A percentile compares a stretch with the other conserved stretches of the same genome.
Evolutionary conservation across 2,888 invertebrate species (phyloP).

Genomic region (Cataglyphis livida): DNA sequence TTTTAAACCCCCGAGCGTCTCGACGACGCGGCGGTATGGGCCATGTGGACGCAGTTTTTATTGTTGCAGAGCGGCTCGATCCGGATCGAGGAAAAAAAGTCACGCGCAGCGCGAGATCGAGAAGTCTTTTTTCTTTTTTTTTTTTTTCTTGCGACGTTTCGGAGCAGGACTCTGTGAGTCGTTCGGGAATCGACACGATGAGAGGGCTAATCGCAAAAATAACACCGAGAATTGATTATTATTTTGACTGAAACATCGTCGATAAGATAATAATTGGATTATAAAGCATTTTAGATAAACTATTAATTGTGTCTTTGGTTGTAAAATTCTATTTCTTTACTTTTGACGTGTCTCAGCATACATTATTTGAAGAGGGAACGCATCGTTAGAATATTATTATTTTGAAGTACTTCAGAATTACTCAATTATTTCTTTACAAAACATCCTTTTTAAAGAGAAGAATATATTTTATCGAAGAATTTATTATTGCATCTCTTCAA

Average conservation of each 20-base stretch:
- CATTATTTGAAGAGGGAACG: background rate
- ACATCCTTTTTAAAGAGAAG: background rate
- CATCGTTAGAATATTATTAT: background rate
- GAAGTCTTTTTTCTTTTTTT: background rate
- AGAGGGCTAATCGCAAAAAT: background rate
- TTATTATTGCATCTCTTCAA: background rate
- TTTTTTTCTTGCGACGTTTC: slow-evolving; percentile 10
- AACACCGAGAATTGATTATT: background rate
- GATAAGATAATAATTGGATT: background rate
- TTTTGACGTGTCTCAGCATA: background rate
- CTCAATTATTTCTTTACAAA: background rate
- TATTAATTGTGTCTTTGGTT: background rate
- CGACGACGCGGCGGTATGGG: slow-evolving; percentile 50
- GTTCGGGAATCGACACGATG: background rate
- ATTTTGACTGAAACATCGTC: background rate
- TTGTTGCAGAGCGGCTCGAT: slow-evolving; percentile 57
- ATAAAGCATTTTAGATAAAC: background rate
- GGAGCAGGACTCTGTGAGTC: slow-evolving; percentile 14
- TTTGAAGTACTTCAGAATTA: background rate
- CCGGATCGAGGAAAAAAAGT: slow-evolving; percentile 25
- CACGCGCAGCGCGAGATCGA: slow-evolving; percentile 7
- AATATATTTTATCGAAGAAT: background rate
- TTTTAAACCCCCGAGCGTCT: slow-evolving; percentile 48
- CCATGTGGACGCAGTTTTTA: slow-evolving; percentile 69
- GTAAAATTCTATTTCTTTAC: background rate